A percentile compares a stretch with the other conserved stretches of the same genome.
These are phyloP conservation scores for Drosophila ustulata DNA, from an alignment of 2,888 invertebrate genomes.

Conservation along the genomic window DNA sequence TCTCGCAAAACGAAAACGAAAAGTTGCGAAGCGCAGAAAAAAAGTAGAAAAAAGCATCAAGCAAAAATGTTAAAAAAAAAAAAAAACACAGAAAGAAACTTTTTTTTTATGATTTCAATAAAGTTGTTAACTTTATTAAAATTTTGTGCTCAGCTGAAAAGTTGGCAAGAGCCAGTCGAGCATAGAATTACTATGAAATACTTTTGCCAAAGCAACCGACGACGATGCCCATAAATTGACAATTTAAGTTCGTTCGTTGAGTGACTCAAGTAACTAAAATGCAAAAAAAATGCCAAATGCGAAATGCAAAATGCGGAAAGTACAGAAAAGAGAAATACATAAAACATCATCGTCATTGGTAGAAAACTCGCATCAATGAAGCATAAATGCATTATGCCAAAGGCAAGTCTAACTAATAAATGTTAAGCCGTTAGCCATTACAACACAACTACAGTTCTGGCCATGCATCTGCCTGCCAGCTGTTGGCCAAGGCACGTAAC, in stretches of 20 bases:
- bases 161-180: slow-evolving; percentile 74
- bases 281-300: slow-evolving; percentile 26
- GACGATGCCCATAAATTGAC: slow-evolving; percentile 75
- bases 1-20: slow-evolving; percentile 54
- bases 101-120: slow-evolving; percentile 77
- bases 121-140: slow-evolving; percentile 79
- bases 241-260: slow-evolving; percentile 69
- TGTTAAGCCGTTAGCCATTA: slow-evolving; percentile 49
- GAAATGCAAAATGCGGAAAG: slow-evolving; percentile 24
- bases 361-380: slow-evolving; percentile 73
- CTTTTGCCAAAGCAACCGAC: slow-evolving; percentile 69
- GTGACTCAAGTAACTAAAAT: slow-evolving; percentile 56
- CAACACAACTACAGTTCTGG: slow-evolving; percentile 35
- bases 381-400: slow-evolving; percentile 68
- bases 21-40: slow-evolving; percentile 54
- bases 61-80: slow-evolving; percentile 12
- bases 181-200: slow-evolving; percentile 79
- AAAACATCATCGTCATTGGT: slow-evolving; percentile 50
- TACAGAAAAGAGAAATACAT: slow-evolving; percentile 15
- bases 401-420: slow-evolving; percentile 75
- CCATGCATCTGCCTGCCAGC: slow-evolving; percentile 2
- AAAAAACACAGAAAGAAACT: slow-evolving; percentile 18
- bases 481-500: slow-evolving; percentile 12
- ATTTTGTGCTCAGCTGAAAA: slow-evolving; percentile 73
- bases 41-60: slow-evolving; percentile 30